phyloP scores from a whole-genome alignment of 2,113 vertebrate species.

The Tetraodon nigroviridis region DNA sequence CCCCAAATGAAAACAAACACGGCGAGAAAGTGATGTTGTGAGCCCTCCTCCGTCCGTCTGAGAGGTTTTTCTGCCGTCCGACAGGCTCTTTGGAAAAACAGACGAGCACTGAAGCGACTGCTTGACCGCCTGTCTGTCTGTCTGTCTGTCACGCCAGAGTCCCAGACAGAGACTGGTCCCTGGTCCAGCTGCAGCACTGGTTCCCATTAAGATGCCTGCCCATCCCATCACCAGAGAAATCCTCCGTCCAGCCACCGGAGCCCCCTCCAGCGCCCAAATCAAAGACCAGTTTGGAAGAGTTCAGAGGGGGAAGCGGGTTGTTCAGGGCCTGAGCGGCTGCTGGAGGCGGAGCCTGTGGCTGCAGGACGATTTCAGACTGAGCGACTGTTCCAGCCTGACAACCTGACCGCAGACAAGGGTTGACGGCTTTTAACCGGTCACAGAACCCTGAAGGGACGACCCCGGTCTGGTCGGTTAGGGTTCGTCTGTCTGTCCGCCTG shows the following conservation, averaged over 20 bases:
- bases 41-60: slow-evolving; percentile 71
- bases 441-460: too few relatives aligned
- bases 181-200: slow-evolving; percentile 48
- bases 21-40: slow-evolving; percentile 56
- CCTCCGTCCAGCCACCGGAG: slow-evolving; percentile 29
- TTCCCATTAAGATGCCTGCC: slow-evolving; percentile 40
- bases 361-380: too few relatives aligned
- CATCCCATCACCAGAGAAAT: slow-evolving; percentile 13
- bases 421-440: too few relatives aligned
- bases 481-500: too few relatives aligned
- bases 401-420: too few relatives aligned
- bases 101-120: slow-evolving; percentile 68
- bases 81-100: slow-evolving; percentile 78
- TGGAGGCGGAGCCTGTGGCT: too few relatives aligned
- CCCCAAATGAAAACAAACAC: slow-evolving; percentile 66
- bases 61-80: slow-evolving; percentile 67
- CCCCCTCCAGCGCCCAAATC: background rate
- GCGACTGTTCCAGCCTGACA: too few relatives aligned
- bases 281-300: too few relatives aligned
- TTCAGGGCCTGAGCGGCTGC: too few relatives aligned
- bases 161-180: slow-evolving; percentile 53
- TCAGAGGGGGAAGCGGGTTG: too few relatives aligned
- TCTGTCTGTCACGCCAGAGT: slow-evolving; percentile 55
- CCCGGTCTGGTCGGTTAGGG: slow-evolving; percentile 20
- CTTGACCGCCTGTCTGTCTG: slow-evolving; percentile 13